Evolutionary conservation across 2,888 invertebrate genomes (phyloP), one percentile per base, ranked within the genome.

Genomic region (Cerastis leucographa): DNA sequence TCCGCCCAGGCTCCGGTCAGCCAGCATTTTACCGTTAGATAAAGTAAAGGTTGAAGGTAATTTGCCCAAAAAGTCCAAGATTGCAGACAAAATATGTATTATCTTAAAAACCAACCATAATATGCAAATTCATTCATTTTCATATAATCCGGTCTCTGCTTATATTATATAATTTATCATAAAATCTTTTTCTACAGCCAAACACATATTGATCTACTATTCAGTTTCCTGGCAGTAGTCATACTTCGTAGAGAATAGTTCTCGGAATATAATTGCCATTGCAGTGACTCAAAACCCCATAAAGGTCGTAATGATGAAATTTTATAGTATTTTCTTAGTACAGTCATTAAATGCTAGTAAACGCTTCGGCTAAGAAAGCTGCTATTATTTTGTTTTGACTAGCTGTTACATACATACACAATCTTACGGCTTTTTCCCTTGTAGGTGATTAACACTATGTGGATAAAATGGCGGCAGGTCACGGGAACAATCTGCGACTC

Each of bases 201-300:
- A 22, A 19, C 25, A 69, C n/a, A 70, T 51, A 78, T 54, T 65
- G 56, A 35, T 46, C 12, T 35, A 22, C n/a, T 14, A 56, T 61
- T 66, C 2, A 44, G 12, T 56, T 59, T 42, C 25, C 40, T 67
- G 66, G 29, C 59, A 76, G 73, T 59, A 74, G 61, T 78, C 44
- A 51, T 19, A 29, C 29, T 49, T 65, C 35, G n/a, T 65, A 77
- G 69, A 46, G 44, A 78, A 80, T 83, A 83, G 71, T 82, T 76
- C 75, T 73, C 40, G 46, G 77, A 81, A 86, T 71, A 76, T 84
- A 80, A 84, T 82, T 78, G 74, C 77, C 56, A 73, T 71, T 59
- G 44, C 74, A 87, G 78, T 86, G 74, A 80, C 86, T 84, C 70
- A 82, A 75, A 79, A 68, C 62, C 29, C 0, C 87, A 80, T 87